Base-by-base conservation (phyloP, 2,888 invertebrate species). In the Pterostichus madidus region DNA sequence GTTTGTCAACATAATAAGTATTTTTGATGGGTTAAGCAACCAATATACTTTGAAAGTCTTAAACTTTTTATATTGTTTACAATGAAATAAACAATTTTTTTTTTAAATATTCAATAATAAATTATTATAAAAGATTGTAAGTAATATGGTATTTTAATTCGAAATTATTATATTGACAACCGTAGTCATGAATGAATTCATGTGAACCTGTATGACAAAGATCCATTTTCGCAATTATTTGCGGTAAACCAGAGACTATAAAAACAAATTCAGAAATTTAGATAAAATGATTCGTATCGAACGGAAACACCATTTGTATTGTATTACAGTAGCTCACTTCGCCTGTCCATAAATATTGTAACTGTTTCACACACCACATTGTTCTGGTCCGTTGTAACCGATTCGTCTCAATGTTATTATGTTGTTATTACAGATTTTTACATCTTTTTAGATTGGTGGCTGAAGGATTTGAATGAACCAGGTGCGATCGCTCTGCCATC, bases 371-470 rank as follows among this genome's bases (percentile, higher is more conserved):
- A 83, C 76, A 71, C 46, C 73, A 71, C 32, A 64, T 39, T 11
- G 8, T 31, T 31, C 15, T 81, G 84, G 84, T 46, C 49, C 46
- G 46, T 80, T 85, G 78, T 61, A 73, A 39, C n/a, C 61, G 85
- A 86, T 86, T 86, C 86, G 86, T 85, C 83, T 84, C 86, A 85
- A 86, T 85, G 85, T 86, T 83, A 87, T 86, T 86, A 87, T 86
- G 84, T 85, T 84, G 84, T 85, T 86, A 85, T 75, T 59, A 73
- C 24, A 81, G 83, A 84, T 84, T 84, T 84, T 84, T 82, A 82
- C 83, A 85, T 84, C 17, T 75, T 75, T 75, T 85, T 85, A 84
- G 80, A 46, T 77, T 83, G 84, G 84, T 84, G 83, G 84, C 59
- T 83, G 79, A 83, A 73, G 83, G 85, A 84, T 83, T 82, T 64